Conservation (phyloP, 2,888 invertebrate species). For the Sylvicola fuscatus region DNA sequence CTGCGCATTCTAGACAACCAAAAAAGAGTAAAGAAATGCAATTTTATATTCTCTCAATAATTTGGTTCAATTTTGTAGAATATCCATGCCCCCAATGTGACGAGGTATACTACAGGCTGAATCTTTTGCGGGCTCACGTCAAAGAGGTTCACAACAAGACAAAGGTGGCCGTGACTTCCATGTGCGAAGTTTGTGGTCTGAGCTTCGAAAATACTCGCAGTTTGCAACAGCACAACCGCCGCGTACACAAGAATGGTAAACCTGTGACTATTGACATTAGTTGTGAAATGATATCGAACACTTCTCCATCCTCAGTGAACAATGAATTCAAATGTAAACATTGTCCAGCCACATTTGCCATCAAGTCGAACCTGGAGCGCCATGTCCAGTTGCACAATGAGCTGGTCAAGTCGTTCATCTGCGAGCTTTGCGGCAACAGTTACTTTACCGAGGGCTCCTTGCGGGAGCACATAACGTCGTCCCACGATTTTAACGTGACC, state of each 20-base stretch:
- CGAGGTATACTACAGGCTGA: conserved; percentile 20
- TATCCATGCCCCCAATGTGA: conserved; percentile 23
- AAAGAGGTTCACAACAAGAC: conserved; percentile 19
- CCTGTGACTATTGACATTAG: conserved; percentile 10
- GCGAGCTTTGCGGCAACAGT: conserved; percentile 23
- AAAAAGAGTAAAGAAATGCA: conserved; percentile 18
- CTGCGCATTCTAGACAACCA: conserved; percentile 21
- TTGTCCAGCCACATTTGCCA: conserved; percentile 24
- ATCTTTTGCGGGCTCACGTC: conserved; percentile 22
- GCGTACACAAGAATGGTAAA: conserved; percentile 24
- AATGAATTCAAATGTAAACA: not conserved
- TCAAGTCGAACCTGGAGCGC: conserved; percentile 24
- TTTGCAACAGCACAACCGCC: conserved; percentile 23
- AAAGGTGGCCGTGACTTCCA: conserved; percentile 18
- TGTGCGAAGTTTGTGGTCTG: conserved; percentile 24
- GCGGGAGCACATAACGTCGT: conserved; percentile 24
- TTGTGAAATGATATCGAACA: no score
- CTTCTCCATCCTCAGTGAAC: no score
- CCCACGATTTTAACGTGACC: conserved; percentile 13
- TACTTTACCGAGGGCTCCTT: conserved; percentile 25
- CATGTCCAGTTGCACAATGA: conserved; percentile 25
- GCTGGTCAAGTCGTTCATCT: conserved; percentile 24
- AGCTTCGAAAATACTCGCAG: conserved; percentile 22
- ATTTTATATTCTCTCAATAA: not conserved
- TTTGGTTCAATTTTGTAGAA: conserved; percentile 9